Base-by-base conservation (phyloP, 2,888 invertebrate species). In the Mimumesa dahlbomi region DNA sequence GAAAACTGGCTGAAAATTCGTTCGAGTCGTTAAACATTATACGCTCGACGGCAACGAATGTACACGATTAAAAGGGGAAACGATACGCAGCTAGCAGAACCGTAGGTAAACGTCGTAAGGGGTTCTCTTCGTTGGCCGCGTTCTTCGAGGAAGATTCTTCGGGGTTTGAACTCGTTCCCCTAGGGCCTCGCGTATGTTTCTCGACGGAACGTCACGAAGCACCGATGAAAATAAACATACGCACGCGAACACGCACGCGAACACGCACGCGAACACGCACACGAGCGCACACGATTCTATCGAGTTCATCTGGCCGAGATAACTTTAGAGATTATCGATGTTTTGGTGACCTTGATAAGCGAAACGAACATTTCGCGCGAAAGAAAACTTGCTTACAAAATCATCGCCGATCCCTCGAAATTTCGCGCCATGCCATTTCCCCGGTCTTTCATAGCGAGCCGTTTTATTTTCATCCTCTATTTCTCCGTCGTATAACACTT, bases 321-420 rank as follows among this genome's bases (percentile, higher is more conserved):
- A 68, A 13, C 61, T 64, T 34, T 5, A 13, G 13, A 58, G 54
- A 65, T 69, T 34, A 63, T 50, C 53, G 58, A 56, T 49, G 65
- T 42, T 66, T 56, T 29, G 59, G 40, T 66, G 54, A 69, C 69
- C 66, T 66, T 57, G 69, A 62, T 69, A 64, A 62, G 25, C 11
- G 46, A 22, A 50, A 42, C 31, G 19, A 31, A 29, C 29, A 6
- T 11, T 36, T 36, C 13, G 13, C 36, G 36, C n/a, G n/a, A n/a
- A n/a, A n/a, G n/a, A n/a, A n/a, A n/a, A n/a, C n/a, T n/a, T n/a
- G n/a, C n/a, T n/a, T n/a, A n/a, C n/a, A n/a, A n/a, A n/a, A n/a
- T n/a, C n/a, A n/a, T n/a, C n/a, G n/a, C n/a, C n/a, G n/a, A n/a
- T n/a, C n/a, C 0, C n/a, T n/a, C n/a, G 36, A n/a, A 4, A 36